These are phyloP conservation scores for Habroteleia sp. DNA, from an alignment of 2,888 invertebrate species.

Conservation along the genomic window DNA sequence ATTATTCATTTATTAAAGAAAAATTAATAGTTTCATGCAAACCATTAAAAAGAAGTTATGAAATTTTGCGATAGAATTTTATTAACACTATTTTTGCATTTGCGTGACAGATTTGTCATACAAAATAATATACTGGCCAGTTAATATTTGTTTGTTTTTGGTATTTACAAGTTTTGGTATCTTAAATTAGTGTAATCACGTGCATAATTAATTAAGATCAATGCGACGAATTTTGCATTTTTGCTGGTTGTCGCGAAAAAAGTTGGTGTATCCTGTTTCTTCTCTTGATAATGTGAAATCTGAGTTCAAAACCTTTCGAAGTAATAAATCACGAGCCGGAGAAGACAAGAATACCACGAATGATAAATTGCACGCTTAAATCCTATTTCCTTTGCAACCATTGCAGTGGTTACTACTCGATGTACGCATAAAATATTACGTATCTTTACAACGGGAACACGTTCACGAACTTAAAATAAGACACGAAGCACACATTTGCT, in stretches of 20 bases:
- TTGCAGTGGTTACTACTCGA: constrained; percentile 57
- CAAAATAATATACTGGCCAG: too few species aligned
- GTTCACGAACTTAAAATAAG: constrained; percentile 36
- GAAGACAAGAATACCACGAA: constrained; percentile 55
- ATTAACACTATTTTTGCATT: too few species aligned
- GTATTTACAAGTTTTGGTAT: too few species aligned
- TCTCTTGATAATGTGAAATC: constrained; percentile 59
- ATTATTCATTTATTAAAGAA: too few species aligned
- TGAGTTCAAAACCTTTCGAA: constrained; percentile 53
- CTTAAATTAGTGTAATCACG: too few species aligned
- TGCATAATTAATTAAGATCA: neutral
- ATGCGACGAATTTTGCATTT: neutral
- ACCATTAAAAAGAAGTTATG: too few species aligned
- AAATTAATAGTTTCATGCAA: too few species aligned
- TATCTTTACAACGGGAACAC: constrained; percentile 35
- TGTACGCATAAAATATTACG: constrained; percentile 58
- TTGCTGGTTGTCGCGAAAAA: constrained; percentile 5
- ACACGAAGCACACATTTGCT: constrained; percentile 26
- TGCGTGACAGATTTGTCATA: too few species aligned
- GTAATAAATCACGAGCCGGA: constrained; percentile 51
- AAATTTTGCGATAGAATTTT: too few species aligned
- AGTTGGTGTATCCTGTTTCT: constrained; percentile 1
- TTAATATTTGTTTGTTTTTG: too few species aligned
- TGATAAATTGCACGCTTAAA: constrained; percentile 64
- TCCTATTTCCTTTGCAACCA: constrained; percentile 60